Evolutionary conservation across 2,888 invertebrate species (phyloP), one percentile per base, ranked within the genome.

Genomic region (Tromatobia lineatoria): DNA sequence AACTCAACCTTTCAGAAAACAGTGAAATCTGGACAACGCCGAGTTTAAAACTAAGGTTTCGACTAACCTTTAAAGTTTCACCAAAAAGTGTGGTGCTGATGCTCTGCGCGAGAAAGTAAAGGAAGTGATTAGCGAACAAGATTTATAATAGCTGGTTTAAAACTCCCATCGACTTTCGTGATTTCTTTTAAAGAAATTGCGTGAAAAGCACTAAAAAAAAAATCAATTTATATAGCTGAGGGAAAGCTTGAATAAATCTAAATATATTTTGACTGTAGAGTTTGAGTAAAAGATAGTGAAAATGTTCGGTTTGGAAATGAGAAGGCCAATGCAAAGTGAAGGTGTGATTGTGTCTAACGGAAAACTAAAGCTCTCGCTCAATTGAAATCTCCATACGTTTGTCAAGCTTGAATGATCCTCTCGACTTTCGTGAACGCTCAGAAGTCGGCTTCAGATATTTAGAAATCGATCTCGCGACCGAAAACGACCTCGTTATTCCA

Each of bases 31-130:
- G 47, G 13, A 50, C 8, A 34, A 8, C 61, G 11, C 45, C n/a
- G 59, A 61, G 77, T 59, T 77, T 50, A 23, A 11, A 77, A 69
- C 69, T 50, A 47, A 13, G 11, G 20, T 69, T 69, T 50, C 38
- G 50, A 38, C 47, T 47, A 13, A 25, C 57, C 45, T 20, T 67
- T 59, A 67, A 57, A 59, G 67, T 77, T 77, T 45, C n/a, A 38
- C 18, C 10, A 20, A 15, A 20, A 42, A 71, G n/a, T 13, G 38
- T 38, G 13, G 8, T 15, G 57, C 34, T 13, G n/a, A n/a, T n/a
- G n/a, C 25, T n/a, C 1, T n/a, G 42, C 1, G 2, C 8, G 15
- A 20, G n/a, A 50, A 6, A 47, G 29, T 25, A 15, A 34, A 74
- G 18, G 47, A 23, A 25, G 34, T 1, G 42, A 57, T 34, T 61